phyloP scores from a whole-genome alignment of 2,113 vertebrate genomes.

The Anas platyrhynchos region DNA sequence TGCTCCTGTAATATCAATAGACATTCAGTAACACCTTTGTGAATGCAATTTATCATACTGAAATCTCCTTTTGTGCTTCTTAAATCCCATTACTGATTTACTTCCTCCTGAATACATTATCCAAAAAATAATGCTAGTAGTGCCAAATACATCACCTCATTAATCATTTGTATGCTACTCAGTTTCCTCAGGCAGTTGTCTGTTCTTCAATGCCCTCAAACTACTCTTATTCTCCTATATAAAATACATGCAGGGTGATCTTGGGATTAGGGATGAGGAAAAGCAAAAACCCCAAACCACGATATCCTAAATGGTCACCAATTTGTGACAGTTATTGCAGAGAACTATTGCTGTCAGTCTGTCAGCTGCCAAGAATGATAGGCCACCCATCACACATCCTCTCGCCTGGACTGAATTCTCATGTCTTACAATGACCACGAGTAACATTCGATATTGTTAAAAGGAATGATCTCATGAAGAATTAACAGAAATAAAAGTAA shows the following conservation, averaged over 20 bases:
- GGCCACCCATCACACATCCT: not conserved
- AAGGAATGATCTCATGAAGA: not conserved
- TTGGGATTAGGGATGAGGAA: not conserved
- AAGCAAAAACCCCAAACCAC: not conserved
- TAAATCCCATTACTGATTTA: slow-evolving; percentile 25
- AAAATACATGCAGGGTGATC: not conserved
- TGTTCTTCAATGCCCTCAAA: not conserved
- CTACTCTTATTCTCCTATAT: not conserved
- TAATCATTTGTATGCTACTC: slow-evolving; percentile 1
- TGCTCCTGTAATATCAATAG: not conserved
- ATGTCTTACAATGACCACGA: not conserved
- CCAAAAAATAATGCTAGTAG: not conserved
- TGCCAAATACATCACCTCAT: not conserved
- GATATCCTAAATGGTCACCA: not conserved
- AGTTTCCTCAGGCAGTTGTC: not conserved
- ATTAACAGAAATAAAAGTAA: not conserved
- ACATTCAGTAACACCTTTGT: not conserved
- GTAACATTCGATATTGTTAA: not conserved
- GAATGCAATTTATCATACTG: not conserved
- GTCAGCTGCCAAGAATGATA: not conserved
- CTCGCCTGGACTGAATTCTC: not conserved
- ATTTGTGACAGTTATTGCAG: not conserved
- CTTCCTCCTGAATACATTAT: slow-evolving; percentile 8
- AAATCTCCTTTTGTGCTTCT: slow-evolving; percentile 5
- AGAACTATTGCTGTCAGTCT: not conserved